phyloP scores from a whole-genome alignment of 2,113 vertebrate genomes.

The Tachycineta bicolor region DNA sequence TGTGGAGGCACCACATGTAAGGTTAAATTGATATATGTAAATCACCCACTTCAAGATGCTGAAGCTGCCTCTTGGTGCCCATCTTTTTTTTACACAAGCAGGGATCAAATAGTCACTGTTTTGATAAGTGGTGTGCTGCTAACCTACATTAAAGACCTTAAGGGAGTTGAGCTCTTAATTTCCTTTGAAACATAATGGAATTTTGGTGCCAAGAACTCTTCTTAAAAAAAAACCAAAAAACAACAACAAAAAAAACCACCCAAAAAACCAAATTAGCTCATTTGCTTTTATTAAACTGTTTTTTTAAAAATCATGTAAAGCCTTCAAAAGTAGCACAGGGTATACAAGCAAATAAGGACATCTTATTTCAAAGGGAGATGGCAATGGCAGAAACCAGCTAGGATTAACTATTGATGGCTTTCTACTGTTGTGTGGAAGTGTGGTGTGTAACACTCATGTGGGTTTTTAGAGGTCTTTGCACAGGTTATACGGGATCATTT shows the following conservation, averaged over 20 bases:
- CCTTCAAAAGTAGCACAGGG: background rate
- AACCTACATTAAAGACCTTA: slow-evolving; percentile 5
- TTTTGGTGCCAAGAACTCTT: background rate
- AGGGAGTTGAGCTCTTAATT: slow-evolving; percentile 28
- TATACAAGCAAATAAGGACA: background rate
- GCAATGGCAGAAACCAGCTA: background rate
- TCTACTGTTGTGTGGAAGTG: background rate
- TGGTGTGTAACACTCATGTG: background rate
- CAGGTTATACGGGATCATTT: background rate
- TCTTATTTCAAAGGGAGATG: background rate
- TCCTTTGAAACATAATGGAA: slow-evolving; percentile 17
- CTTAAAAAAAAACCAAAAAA: background rate
- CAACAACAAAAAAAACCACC: no score
- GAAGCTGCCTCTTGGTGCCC: slow-evolving; percentile 32
- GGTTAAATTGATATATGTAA: slow-evolving; percentile 44
- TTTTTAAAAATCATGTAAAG: background rate
- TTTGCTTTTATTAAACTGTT: slow-evolving; percentile 17
- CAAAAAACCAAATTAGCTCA: background rate
- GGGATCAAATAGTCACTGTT: slow-evolving; percentile 38
- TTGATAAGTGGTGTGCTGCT: slow-evolving; percentile 27
- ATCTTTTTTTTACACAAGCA: slow-evolving; percentile 13
- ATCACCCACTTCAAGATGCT: slow-evolving; percentile 21
- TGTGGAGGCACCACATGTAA: background rate
- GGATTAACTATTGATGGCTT: background rate
- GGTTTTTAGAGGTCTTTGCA: background rate